Evolutionary conservation across 2,113 vertebrate species (phyloP).

Genomic region (Hippolais icterina): DNA sequence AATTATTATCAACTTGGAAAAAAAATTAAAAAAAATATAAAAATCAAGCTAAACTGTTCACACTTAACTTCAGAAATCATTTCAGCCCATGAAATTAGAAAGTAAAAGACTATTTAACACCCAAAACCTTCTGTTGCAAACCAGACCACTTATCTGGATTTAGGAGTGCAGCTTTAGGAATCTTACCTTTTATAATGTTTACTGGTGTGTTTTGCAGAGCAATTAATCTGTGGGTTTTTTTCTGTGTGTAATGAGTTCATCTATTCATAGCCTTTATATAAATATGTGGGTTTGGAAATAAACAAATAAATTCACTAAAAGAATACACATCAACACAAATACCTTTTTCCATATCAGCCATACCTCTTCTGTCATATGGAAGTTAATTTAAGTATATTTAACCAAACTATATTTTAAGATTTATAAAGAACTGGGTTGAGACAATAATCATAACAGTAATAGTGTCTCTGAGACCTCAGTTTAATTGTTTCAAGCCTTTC

Average conservation of each 20-base stretch:
- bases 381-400: background rate
- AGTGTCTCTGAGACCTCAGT: background rate
- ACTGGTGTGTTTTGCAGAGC: background rate
- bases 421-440: background rate
- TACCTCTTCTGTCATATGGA: background rate
- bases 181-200: background rate
- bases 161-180: background rate
- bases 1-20: background rate
- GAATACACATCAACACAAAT: background rate
- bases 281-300: background rate
- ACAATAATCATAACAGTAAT: background rate
- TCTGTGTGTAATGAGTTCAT: background rate
- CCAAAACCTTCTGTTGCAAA: background rate
- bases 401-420: background rate
- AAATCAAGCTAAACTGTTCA: background rate
- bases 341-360: background rate
- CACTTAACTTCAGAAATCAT: background rate
- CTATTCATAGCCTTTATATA: background rate
- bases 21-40: background rate
- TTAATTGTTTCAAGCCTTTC: background rate
- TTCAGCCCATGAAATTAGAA: background rate
- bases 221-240: background rate
- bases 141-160: background rate
- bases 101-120: background rate
- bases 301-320: background rate